Base-by-base conservation (phyloP, 2,888 invertebrate genomes). In the Cryptophagus acutangulus region DNA sequence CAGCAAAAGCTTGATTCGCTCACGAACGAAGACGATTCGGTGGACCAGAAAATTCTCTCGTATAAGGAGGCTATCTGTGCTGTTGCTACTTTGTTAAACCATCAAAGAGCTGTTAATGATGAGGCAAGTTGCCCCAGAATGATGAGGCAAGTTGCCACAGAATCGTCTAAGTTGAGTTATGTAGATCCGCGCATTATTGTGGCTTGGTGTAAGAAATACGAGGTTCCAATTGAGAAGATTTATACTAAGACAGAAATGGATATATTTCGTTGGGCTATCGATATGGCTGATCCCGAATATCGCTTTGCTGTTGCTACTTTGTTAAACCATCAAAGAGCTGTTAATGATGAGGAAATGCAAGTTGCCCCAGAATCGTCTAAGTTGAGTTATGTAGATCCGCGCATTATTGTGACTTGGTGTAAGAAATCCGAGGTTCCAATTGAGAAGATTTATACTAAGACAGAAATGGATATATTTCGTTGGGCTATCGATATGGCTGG, bases 401-500 rank as follows among this genome's bases (percentile, higher is more conserved):
- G 99, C 67, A 99, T 99, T 70, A 87, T 90, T 38, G 92, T 99
- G 42, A 97, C 97, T 54, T 99, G 99, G 99, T 97, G 97, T 75
- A 97, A 97, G 73, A 99, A 97, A 70, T 78, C 87, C 70, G 82
- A 83, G 38, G 92, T 99, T 36, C 96, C 97, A 33, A 83, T 99
- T 58, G 97, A 99, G 67, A 99, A 97, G 72, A 89, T 99, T 58
- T 99, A 97, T 76, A 99, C 96, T 72, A 97, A 97, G 74, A 99
- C 99, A 36, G 99, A 99, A 71, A 81, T 97, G 54, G 96, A 95
- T 66, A 99, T 99, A 72, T 99, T 99, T 77, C 83, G 93, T 61
- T 99, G 99, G 99, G 99, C 99, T 46, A 95, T 99, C 61, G 99
- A 99, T 67, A 99, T 99, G 99, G 94, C 92, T 52, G 88, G 87